Evolutionary conservation across 2,113 vertebrate genomes (phyloP), one percentile per base, ranked within the genome.

Genomic region (Hemibagrus wyckioides): DNA sequence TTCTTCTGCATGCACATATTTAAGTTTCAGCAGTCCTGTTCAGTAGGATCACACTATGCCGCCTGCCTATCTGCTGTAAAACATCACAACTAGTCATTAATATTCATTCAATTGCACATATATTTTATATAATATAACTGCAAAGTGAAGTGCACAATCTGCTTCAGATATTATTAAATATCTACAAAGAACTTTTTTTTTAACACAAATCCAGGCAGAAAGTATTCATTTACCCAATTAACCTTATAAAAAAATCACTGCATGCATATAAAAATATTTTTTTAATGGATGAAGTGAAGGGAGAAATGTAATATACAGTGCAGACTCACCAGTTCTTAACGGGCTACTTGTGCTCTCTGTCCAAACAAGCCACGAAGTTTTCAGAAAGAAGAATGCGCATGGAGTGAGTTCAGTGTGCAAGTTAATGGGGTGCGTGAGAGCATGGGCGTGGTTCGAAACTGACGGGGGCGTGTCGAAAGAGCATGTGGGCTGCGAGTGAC

Each of bases 281-380:
- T 73, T 52, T 11, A 39, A 84, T 36, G 8, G 30, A 50, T 79
- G 13, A 77, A 48, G 41, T 25, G 36, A 13, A 0, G 28, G 17
- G 36, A 2, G 11, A 67, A 54, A 28, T 19, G 59, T 14, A 54
- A 28, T 19, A 48, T 14, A 23, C 4, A 65, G 39, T 61, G 39
- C 69, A 59, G 6, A 85, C 76, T 54, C 48, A 86, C 85, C 85
- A 28, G 23, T 13, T 76, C 56, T 71, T 5, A n/a, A 14, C 13
- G 14, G 50, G 0, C 17, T 77, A 5, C 17, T 39, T 6, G 59
- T 0, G 73, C n/a, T 17, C 13, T 83, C 28, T 30, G 81, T 67
- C 41, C 59, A 83, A 67, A 44, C 21, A 25, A 0, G 28, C 39
- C 25, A 63, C 2, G 2, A 50, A 65, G 15, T 2, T 39, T 30